Conservation (phyloP, 2,888 invertebrate species). For the Apamea crenata region DNA sequence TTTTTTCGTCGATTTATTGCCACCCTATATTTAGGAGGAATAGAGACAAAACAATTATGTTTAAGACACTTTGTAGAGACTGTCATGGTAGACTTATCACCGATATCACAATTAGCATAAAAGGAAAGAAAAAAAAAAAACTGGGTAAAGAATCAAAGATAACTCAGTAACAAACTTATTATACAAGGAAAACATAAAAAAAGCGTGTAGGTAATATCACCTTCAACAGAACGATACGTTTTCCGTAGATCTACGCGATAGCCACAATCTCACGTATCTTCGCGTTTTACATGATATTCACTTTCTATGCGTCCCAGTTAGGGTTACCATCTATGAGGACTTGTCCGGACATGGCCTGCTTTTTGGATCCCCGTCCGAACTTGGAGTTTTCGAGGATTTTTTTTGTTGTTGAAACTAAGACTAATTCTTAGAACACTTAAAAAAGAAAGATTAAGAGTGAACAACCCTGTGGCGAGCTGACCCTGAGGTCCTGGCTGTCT, state of each 20-base stretch:
- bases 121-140: neutral
- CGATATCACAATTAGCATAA: neutral
- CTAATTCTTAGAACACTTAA: neutral
- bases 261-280: constrained; percentile 1
- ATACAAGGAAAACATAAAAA: constrained; percentile 7
- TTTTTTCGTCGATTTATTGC: no score
- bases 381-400: neutral
- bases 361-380: neutral
- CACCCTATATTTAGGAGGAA: neutral
- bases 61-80: neutral
- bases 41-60: neutral
- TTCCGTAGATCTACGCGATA: constrained; percentile 31
- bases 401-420: no score
- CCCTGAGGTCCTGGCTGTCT: no score
- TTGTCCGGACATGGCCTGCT: neutral
- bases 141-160: neutral
- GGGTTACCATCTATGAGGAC: neutral
- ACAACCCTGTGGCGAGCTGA: no score
- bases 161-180: neutral
- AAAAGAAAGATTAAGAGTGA: neutral
- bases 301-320: constrained; percentile 13
- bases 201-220: neutral
- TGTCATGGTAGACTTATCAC: neutral
- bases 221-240: constrained; percentile 1
- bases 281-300: constrained; percentile 41